Percentiles rank a stretch among this genome's conserved stretches.
phyloP scores from a whole-genome alignment of 2,888 invertebrate species.

The Drosophila colorata region DNA sequence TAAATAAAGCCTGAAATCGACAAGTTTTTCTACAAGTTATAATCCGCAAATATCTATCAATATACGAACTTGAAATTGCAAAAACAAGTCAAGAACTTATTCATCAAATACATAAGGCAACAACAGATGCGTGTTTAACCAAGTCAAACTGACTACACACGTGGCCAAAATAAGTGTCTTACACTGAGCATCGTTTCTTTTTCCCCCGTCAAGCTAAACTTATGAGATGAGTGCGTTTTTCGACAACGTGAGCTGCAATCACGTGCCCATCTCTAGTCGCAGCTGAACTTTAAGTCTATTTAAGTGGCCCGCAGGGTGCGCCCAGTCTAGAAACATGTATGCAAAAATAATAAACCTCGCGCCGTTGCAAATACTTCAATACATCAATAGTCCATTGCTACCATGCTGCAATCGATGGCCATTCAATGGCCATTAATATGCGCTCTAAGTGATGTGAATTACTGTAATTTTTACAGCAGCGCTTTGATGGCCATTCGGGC shows the following conservation, averaged over 20 bases:
- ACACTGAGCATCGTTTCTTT: background rate
- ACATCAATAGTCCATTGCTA: conserved; percentile 36
- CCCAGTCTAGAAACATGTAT: conserved; percentile 34
- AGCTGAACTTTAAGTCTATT: conserved; percentile 63
- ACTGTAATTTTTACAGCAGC: conserved; percentile 80
- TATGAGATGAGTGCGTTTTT: conserved; percentile 5
- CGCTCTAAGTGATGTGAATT: conserved; percentile 84
- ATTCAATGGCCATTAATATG: conserved; percentile 81
- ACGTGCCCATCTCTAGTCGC: conserved; percentile 30
- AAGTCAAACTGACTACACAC: too few relatives aligned
- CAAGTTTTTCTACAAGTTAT: too few relatives aligned
- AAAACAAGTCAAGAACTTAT: too few relatives aligned
- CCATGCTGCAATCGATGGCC: conserved; percentile 57
- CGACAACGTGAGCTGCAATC: conserved; percentile 12
- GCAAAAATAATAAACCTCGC: conserved; percentile 39
- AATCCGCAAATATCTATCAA: too few relatives aligned
- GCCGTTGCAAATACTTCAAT: conserved; percentile 24
- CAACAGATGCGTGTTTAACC: too few relatives aligned
- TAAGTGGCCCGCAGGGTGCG: conserved; percentile 49
- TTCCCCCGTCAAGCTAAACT: background rate
- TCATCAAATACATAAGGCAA: too few relatives aligned
- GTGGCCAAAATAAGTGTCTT: background rate
- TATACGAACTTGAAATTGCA: too few relatives aligned
- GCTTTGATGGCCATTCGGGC: conserved; percentile 66
- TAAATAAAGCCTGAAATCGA: too few relatives aligned